phyloP scores from a whole-genome alignment of 1,140 invertebrate genomes.

The Zophobas atratus region DNA sequence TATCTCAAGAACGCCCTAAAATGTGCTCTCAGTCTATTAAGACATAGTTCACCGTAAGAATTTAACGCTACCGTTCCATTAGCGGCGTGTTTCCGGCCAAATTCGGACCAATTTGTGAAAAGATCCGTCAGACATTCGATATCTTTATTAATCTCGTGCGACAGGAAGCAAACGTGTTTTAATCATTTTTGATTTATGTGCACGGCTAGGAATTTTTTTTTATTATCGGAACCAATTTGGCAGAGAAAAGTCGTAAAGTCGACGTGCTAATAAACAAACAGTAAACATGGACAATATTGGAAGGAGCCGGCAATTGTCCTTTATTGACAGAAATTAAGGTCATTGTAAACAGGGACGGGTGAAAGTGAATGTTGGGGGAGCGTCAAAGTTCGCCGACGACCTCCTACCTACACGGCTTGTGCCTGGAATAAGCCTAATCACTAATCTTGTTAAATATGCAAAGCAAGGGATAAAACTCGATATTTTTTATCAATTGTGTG shows the following conservation, averaged over 20 bases:
- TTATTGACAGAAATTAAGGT: slow-evolving; percentile 50
- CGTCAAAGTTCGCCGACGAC: slow-evolving; percentile 23
- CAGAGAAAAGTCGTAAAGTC: slow-evolving; percentile 20
- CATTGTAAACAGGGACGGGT: slow-evolving; percentile 38
- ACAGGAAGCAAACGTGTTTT: slow-evolving; percentile 15
- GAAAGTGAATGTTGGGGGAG: slow-evolving; percentile 40
- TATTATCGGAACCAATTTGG: slow-evolving; percentile 2
- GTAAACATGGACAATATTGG: slow-evolving; percentile 6
- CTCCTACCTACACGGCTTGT: slow-evolving; percentile 16
- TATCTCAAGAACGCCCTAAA: slow-evolving; percentile 14
- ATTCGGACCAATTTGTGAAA: slow-evolving; percentile 30
- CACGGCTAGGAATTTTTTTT: neutral
- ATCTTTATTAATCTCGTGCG: neutral
- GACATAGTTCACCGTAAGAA: neutral
- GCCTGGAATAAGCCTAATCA: slow-evolving; percentile 15
- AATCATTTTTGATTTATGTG: neutral
- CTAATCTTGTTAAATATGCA: slow-evolving; percentile 23
- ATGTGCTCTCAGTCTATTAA: neutral
- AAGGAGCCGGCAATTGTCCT: slow-evolving; percentile 43
- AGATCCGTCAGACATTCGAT: slow-evolving; percentile 25
- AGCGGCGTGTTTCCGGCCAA: neutral
- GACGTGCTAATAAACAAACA: slow-evolving; percentile 24
- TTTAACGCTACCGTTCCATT: slow-evolving; percentile 28
- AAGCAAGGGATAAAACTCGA: neutral
- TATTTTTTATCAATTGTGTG: neutral